Conservation (phyloP, 2,113 vertebrate species). For the Chitala chitala region DNA sequence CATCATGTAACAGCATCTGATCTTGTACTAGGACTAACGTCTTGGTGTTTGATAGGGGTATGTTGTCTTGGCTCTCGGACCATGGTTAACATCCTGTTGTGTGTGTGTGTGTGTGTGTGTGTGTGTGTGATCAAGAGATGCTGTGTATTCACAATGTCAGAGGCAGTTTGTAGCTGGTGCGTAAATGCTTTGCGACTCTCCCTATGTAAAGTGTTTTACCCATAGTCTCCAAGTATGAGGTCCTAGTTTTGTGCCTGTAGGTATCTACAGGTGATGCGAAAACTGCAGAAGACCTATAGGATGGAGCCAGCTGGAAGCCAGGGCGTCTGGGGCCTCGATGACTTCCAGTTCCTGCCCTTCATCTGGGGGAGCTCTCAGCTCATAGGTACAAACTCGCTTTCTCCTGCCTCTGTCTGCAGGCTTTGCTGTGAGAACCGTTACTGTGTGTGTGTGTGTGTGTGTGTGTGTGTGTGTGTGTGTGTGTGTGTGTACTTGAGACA, state of each 20-base stretch:
- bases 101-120: too few relatives aligned
- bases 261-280: slow-evolving; percentile 88
- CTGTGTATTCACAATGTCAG: too few relatives aligned
- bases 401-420: not conserved
- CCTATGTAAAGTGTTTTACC: too few relatives aligned
- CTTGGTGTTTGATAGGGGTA: too few relatives aligned
- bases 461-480: not conserved
- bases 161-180: too few relatives aligned
- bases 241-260: slow-evolving; percentile 47
- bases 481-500: slow-evolving; percentile 24
- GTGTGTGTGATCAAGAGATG: too few relatives aligned
- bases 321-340: slow-evolving; percentile 94
- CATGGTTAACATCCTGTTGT: too few relatives aligned
- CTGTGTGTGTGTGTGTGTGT: not conserved
- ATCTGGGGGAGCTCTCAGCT: slow-evolving; percentile 96
- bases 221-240: not conserved
- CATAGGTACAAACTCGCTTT: slow-evolving; percentile 60
- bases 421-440: not conserved
- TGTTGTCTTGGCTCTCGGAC: too few relatives aligned
- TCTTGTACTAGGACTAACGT: too few relatives aligned
- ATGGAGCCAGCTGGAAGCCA: slow-evolving; percentile 98
- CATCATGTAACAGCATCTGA: too few relatives aligned
- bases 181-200: too few relatives aligned
- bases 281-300: slow-evolving; percentile 89
- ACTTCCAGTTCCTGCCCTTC: slow-evolving; percentile 97